Evolutionary conservation across 2,113 vertebrate species (phyloP).

Genomic region (Lampris incognitus): DNA sequence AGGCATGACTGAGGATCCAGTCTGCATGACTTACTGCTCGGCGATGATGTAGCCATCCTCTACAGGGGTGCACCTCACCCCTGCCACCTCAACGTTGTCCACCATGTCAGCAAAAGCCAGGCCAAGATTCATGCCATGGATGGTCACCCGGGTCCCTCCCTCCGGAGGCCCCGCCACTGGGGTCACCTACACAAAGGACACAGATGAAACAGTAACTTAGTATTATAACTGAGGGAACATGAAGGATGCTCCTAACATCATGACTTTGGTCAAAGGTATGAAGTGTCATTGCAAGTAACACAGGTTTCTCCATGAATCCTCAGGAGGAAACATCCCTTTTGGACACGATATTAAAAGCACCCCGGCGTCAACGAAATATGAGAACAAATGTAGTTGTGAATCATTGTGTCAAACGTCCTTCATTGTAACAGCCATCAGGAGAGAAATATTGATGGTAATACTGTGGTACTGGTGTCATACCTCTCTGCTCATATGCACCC

Average conservation of each 20-base stretch:
- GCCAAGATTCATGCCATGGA: constrained; percentile 93
- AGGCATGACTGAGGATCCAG: background rate
- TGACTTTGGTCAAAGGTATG: background rate
- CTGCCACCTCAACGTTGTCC: constrained; percentile 92
- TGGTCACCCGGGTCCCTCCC: constrained; percentile 95
- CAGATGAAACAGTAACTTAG: constrained; percentile 1
- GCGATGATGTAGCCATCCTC: constrained; percentile 93
- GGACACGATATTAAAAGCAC: constrained; percentile 58
- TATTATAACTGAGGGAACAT: background rate
- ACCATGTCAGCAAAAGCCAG: constrained; percentile 95
- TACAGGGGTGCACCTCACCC: constrained; percentile 90
- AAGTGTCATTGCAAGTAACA: background rate
- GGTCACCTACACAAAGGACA: constrained; percentile 83
- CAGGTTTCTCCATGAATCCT: constrained; percentile 36
- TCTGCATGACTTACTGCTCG: constrained; percentile 89
- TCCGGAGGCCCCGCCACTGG: constrained; percentile 95
- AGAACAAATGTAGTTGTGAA: constrained; percentile 39
- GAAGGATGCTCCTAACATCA: background rate
- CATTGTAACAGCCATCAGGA: constrained; percentile 12
- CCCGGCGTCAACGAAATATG: constrained; percentile 38
- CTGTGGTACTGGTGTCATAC: constrained; percentile 1
- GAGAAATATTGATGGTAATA: background rate
- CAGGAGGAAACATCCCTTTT: constrained; percentile 51
- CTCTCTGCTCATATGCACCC: background rate
- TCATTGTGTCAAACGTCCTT: constrained; percentile 33